Evolutionary conservation across 1,140 invertebrate genomes (phyloP).

Genomic region (Theocolax elegans): DNA sequence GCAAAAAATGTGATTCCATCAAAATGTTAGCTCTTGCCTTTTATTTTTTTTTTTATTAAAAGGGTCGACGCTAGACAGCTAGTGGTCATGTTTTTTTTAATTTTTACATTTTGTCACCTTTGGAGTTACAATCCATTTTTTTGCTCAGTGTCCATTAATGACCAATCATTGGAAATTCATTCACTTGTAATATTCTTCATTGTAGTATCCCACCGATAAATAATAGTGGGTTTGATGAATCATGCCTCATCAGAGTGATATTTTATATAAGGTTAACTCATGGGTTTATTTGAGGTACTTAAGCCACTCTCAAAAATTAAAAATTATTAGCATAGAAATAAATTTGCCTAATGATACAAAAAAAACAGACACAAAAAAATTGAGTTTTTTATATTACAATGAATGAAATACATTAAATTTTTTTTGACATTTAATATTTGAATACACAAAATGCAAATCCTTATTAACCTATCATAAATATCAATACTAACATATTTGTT

Average conservation of each 20-base stretch:
- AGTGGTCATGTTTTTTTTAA: constrained; percentile 31
- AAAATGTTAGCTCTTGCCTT: constrained; percentile 41
- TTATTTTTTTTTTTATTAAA: constrained; percentile 29
- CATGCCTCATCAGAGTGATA: constrained; percentile 24
- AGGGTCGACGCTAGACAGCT: constrained; percentile 30
- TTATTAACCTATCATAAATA: too few species aligned
- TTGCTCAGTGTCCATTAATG: constrained; percentile 33
- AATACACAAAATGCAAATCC: too few species aligned
- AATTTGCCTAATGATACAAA: background rate
- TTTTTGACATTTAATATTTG: too few species aligned
- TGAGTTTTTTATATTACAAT: too few species aligned
- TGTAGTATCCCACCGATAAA: constrained; percentile 22
- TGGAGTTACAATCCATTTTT: constrained; percentile 30
- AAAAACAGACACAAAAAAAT: too few species aligned
- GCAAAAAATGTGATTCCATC: constrained; percentile 55
- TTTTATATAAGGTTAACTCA: constrained; percentile 32
- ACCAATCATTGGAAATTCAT: constrained; percentile 31
- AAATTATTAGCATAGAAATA: background rate
- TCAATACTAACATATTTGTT: too few species aligned
- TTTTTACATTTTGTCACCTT: constrained; percentile 39
- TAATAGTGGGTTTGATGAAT: constrained; percentile 19
- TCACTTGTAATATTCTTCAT: constrained; percentile 39
- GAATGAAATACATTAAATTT: too few species aligned
- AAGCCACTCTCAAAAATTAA: constrained; percentile 43
- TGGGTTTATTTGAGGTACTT: constrained; percentile 36